These are phyloP conservation scores for Melanostoma mellinum DNA, from an alignment of 2,888 invertebrate species.

Conservation along the genomic window DNA sequence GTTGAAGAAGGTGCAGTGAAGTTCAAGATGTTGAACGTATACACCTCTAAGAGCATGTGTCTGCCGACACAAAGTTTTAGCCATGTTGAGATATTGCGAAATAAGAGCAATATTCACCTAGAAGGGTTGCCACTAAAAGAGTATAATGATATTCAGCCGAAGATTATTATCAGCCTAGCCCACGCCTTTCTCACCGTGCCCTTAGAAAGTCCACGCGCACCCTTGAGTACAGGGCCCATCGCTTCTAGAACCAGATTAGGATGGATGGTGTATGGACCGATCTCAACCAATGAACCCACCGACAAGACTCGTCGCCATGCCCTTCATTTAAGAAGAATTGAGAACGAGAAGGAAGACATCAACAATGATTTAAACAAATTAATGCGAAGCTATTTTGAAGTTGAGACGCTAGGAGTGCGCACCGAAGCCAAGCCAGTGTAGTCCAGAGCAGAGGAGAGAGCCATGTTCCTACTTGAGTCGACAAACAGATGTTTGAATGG, in stretches of 20 bases:
- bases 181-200: too few species aligned
- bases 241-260: neutral
- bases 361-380: neutral
- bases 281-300: too few species aligned
- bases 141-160: too few species aligned
- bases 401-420: constrained; percentile 25
- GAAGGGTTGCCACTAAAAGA: too few species aligned
- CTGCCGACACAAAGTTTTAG: constrained; percentile 27
- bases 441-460: constrained; percentile 20
- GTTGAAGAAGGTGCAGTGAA: constrained; percentile 1
- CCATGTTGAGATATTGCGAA: neutral
- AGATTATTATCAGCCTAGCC: too few species aligned
- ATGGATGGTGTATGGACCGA: constrained; percentile 3
- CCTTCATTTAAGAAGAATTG: neutral
- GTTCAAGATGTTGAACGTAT: constrained; percentile 28
- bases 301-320: neutral
- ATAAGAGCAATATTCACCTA: too few species aligned
- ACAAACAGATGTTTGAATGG: constrained; percentile 14
- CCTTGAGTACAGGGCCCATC: neutral
- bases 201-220: too few species aligned
- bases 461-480: constrained; percentile 8
- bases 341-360: neutral
- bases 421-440: neutral
- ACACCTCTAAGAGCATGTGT: constrained; percentile 9
- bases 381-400: constrained; percentile 22